These are phyloP conservation scores for Suncus etruscus DNA, from an alignment of 2,113 vertebrate genomes.

Conservation along the genomic window DNA sequence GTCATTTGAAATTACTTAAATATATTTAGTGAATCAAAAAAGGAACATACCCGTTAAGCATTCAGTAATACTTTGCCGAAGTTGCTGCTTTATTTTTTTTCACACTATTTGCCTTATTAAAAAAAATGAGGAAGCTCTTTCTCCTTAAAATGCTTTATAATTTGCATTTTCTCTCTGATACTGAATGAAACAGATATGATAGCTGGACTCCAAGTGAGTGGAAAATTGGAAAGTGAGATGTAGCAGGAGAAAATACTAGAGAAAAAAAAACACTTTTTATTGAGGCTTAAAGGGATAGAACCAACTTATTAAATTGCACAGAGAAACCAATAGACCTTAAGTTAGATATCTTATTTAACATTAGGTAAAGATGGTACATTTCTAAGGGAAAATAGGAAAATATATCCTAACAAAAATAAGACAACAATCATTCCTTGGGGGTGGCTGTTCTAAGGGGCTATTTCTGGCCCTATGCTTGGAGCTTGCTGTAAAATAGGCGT, in stretches of 20 bases:
- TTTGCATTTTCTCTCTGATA: constrained; percentile 37
- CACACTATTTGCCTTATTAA: neutral
- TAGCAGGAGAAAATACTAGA: constrained; percentile 28
- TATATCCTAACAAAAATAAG: neutral
- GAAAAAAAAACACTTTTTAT: constrained; percentile 14
- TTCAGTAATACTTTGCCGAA: neutral
- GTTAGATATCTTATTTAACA: neutral
- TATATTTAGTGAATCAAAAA: constrained; percentile 30
- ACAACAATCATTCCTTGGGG: neutral
- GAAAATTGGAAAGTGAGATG: constrained; percentile 70
- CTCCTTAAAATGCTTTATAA: constrained; percentile 48
- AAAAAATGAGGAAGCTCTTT: neutral
- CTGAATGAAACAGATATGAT: too few species aligned
- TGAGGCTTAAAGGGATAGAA: constrained; percentile 39
- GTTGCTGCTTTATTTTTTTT: constrained; percentile 46
- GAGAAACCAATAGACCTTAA: neutral
- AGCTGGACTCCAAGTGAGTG: constrained; percentile 57
- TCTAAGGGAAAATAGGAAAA: neutral
- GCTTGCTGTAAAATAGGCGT: too few species aligned
- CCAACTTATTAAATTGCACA: neutral
- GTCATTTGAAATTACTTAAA: constrained; percentile 21
- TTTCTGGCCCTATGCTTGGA: too few species aligned
- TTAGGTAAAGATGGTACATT: neutral
- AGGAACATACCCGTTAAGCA: constrained; percentile 29
- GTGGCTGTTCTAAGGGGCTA: too few species aligned